Evolutionary conservation across 2,797 vertebrate species (phyloP).

Genomic region (Monodelphis domestica): DNA sequence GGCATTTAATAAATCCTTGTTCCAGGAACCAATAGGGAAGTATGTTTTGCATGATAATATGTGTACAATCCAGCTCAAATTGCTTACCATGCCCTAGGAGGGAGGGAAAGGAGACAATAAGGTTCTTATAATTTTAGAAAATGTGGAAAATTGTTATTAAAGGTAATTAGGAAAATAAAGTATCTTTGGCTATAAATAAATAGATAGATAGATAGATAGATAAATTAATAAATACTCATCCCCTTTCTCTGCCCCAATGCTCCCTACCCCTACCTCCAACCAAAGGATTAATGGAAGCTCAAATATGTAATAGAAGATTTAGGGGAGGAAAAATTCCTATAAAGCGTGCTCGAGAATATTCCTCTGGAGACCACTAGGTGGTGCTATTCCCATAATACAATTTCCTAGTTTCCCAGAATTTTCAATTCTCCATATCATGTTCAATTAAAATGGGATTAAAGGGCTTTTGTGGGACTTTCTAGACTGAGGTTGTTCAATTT

Average conservation of each 20-base stretch:
- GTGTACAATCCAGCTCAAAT: no score
- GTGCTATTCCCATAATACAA: slow-evolving; percentile 40
- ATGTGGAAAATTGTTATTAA: no score
- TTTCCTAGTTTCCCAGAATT: not conserved
- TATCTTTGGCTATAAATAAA: no score
- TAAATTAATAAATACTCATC: not conserved
- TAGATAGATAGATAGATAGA: no score
- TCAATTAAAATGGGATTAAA: not conserved
- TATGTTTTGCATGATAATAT: no score
- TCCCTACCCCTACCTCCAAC: not conserved
- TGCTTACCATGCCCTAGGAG: no score
- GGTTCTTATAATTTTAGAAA: no score
- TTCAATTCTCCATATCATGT: not conserved
- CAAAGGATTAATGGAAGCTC: not conserved
- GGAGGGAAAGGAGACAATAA: no score
- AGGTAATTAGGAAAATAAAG: no score
- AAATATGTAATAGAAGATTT: not conserved
- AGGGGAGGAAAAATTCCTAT: not conserved
- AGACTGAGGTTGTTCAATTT: not conserved
- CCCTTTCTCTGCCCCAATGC: not conserved
- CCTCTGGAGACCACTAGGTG: slow-evolving; percentile 10
- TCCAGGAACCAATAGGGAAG: no score
- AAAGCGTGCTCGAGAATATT: not conserved
- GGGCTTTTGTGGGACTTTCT: not conserved
- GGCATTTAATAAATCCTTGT: not conserved